These are phyloP conservation scores for Trypoxylus dichotomus DNA, from an alignment of 1,140 invertebrate genomes.

Conservation along the genomic window DNA sequence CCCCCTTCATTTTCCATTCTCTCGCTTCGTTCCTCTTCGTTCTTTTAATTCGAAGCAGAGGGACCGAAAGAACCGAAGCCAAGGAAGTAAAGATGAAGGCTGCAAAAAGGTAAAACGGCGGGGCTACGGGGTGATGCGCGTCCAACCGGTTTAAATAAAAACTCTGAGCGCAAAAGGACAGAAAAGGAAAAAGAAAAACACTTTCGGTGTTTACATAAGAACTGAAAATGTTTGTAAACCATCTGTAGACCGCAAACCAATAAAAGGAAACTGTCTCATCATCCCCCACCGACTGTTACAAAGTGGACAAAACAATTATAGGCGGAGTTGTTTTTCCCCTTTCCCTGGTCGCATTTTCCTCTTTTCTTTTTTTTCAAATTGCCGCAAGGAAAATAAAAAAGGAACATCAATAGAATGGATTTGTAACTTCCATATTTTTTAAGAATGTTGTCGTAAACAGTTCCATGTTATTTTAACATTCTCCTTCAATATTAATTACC, in stretches of 20 bases:
- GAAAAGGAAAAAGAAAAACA: not conserved
- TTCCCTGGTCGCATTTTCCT: not conserved
- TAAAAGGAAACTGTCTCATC: not conserved
- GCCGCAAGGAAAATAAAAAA: not conserved
- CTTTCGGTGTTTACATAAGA: slow-evolving; percentile 4
- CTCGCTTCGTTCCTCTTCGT: not conserved
- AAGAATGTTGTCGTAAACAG: no score
- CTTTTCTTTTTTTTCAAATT: not conserved
- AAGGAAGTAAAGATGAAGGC: not conserved
- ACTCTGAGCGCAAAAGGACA: not conserved
- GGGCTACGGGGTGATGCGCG: not conserved
- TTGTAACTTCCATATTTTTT: no score
- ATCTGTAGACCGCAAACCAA: not conserved
- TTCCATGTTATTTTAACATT: no score
- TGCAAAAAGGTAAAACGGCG: not conserved
- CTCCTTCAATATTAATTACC: no score
- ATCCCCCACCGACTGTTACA: not conserved
- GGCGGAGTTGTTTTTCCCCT: not conserved
- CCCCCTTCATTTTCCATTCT: not conserved
- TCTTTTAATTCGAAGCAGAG: not conserved
- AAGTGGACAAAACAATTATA: slow-evolving; percentile 10
- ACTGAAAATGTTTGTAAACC: slow-evolving; percentile 8
- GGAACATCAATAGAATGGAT: not conserved
- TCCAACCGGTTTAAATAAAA: not conserved
- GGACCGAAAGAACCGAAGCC: not conserved